phyloP scores from a whole-genome alignment of 2,797 vertebrate species.

The Alexandromys oeconomus region DNA sequence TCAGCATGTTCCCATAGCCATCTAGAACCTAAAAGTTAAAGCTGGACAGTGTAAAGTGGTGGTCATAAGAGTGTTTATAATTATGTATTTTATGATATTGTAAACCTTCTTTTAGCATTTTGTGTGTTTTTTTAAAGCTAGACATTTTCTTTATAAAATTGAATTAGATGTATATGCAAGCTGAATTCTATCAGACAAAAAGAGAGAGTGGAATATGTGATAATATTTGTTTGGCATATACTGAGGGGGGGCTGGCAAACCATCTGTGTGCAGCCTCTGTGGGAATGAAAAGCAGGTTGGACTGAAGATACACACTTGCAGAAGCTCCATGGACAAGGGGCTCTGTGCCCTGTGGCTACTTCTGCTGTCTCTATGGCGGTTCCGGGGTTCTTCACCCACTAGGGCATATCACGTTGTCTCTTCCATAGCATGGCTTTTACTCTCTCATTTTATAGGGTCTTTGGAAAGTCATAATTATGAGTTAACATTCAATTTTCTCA shows the following conservation, averaged over 20 bases:
- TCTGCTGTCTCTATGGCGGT: background rate
- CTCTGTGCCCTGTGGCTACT: background rate
- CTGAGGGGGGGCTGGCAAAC: background rate
- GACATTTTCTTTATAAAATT: constrained; percentile 71
- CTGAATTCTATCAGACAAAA: constrained; percentile 71
- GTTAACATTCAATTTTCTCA: constrained; percentile 3
- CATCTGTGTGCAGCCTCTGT: constrained; percentile 1
- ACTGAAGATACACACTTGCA: background rate
- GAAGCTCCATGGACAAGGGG: background rate
- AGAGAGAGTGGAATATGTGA: constrained; percentile 47
- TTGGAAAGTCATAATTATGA: background rate
- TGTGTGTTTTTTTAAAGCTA: constrained; percentile 28
- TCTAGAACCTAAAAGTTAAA: constrained; percentile 69
- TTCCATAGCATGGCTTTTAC: background rate
- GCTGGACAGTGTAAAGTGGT: constrained; percentile 27
- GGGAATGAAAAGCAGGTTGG: background rate
- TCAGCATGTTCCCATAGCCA: background rate
- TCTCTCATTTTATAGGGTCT: background rate
- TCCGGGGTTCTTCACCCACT: background rate
- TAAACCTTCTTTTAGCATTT: constrained; percentile 72
- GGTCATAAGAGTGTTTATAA: constrained; percentile 73
- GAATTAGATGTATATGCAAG: constrained; percentile 74
- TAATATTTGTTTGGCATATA: constrained; percentile 65
- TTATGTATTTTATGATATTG: constrained; percentile 69
- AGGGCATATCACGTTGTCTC: background rate